Conservation (phyloP, 2,888 invertebrate genomes). For the Cremastinae sp. region DNA sequence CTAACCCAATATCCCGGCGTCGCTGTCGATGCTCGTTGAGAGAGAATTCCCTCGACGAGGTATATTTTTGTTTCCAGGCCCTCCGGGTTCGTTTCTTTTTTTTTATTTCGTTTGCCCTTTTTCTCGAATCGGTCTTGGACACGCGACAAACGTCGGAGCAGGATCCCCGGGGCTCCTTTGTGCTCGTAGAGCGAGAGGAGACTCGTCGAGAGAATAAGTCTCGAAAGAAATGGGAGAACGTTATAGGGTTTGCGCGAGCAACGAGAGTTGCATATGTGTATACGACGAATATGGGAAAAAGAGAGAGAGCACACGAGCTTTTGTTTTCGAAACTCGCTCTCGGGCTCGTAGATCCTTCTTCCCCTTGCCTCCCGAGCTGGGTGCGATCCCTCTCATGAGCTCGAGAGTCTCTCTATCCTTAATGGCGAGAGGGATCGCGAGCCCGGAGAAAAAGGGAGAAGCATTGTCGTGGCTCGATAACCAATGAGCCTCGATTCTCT, state of each 20-base stretch:
- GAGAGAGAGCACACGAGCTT: neutral
- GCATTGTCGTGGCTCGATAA: conserved; percentile 59
- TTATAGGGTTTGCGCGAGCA: neutral
- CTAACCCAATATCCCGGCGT: neutral
- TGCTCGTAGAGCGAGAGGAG: conserved; percentile 10
- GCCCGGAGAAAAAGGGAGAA: conserved; percentile 46
- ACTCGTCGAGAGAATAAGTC: conserved; percentile 5
- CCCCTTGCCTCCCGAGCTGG: conserved; percentile 10
- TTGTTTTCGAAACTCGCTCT: conserved; percentile 23
- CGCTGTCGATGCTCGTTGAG: no score
- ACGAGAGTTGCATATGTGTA: conserved; percentile 12
- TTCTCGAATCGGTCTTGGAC: conserved; percentile 17
- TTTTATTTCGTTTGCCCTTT: conserved; percentile 1
- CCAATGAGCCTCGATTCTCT: conserved; percentile 51
- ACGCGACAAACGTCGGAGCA: conserved; percentile 34
- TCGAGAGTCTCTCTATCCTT: conserved; percentile 56
- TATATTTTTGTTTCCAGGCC: conserved; percentile 4
- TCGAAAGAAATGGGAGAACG: neutral
- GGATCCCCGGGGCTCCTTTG: conserved; percentile 23
- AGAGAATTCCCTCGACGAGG: neutral
- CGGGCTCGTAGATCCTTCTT: conserved; percentile 31
- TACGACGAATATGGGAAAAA: conserved; percentile 11
- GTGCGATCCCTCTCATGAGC: conserved; percentile 34
- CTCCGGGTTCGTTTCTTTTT: neutral
- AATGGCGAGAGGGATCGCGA: conserved; percentile 52